phyloP scores from a whole-genome alignment of 2,888 invertebrate genomes.

The Tinea pellionella region DNA sequence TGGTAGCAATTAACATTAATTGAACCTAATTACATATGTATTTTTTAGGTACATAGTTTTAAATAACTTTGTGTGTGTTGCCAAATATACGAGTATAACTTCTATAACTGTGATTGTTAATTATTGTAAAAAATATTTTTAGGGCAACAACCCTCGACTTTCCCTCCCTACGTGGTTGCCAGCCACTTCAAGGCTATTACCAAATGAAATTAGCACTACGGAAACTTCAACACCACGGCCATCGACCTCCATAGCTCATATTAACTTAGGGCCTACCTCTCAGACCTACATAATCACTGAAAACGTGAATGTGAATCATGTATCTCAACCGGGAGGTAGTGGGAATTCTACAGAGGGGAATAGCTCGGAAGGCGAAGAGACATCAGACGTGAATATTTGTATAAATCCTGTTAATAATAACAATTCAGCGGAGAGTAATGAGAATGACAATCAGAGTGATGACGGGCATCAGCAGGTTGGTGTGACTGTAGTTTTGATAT shows the following conservation, averaged over 20 bases:
- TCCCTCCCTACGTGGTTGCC: conserved; percentile 59
- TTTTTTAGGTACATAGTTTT: no score
- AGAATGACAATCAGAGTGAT: conserved; percentile 60
- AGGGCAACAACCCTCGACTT: conserved; percentile 56
- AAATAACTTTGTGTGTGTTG: no score
- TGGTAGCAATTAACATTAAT: no score
- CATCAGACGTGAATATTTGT: conserved; percentile 18
- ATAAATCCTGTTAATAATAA: conserved; percentile 59
- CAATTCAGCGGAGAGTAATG: conserved; percentile 42
- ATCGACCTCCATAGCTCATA: conserved; percentile 54
- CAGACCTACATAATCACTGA: conserved; percentile 50
- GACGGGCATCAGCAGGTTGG: conserved; percentile 54
- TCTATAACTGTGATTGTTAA: no score
- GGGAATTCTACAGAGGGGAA: conserved; percentile 25
- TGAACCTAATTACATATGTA: no score
- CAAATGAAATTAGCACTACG: conserved; percentile 12
- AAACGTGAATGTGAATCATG: conserved; percentile 22
- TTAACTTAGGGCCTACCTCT: conserved; percentile 39
- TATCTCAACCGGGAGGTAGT: conserved; percentile 30
- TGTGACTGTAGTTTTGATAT: no score
- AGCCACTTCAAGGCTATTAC: conserved; percentile 22
- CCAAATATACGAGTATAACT: no score
- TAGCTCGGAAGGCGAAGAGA: not conserved
- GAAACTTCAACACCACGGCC: conserved; percentile 34
- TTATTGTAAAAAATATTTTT: conserved; percentile 16